Conservation (phyloP, 2,113 vertebrate genomes). For the Toxotes chatareus region DNA sequence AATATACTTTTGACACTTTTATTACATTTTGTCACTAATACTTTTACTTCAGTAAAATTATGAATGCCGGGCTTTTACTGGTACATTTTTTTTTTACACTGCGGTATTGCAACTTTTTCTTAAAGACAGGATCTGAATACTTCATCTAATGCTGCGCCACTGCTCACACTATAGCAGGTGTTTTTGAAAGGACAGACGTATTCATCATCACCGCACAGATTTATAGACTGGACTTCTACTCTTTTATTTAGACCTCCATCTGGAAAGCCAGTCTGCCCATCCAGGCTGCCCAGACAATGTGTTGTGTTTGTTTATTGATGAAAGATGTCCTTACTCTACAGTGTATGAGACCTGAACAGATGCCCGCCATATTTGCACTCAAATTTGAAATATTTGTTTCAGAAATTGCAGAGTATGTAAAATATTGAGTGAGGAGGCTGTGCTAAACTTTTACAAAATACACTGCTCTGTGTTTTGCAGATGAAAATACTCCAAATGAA, state of each 20-base stretch:
- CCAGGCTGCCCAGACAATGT: constrained; percentile 47
- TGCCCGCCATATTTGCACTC: constrained; percentile 8
- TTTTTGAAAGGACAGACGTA: constrained; percentile 33
- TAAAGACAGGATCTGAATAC: constrained; percentile 3
- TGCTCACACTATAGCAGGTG: constrained; percentile 20
- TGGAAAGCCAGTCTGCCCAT: constrained; percentile 60
- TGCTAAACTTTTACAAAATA: constrained; percentile 12
- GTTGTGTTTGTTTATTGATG: constrained; percentile 61
- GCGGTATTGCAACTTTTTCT: not conserved
- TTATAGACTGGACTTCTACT: constrained; percentile 37
- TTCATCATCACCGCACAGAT: constrained; percentile 42
- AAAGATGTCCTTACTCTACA: constrained; percentile 32
- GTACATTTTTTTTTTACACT: constrained; percentile 7
- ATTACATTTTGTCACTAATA: not conserved
- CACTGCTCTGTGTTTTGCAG: constrained; percentile 30
- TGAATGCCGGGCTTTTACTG: not conserved
- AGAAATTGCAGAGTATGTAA: not conserved
- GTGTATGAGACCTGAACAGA: constrained; percentile 16
- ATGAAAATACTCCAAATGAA: constrained; percentile 40
- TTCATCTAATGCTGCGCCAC: not conserved
- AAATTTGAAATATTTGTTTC: not conserved
- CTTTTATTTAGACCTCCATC: constrained; percentile 76
- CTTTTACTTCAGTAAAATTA: not conserved
- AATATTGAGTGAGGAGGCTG: not conserved
- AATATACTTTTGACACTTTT: not conserved